Evolutionary conservation across 2,113 vertebrate species (phyloP).

Genomic region (Opisthocomus hoazin): DNA sequence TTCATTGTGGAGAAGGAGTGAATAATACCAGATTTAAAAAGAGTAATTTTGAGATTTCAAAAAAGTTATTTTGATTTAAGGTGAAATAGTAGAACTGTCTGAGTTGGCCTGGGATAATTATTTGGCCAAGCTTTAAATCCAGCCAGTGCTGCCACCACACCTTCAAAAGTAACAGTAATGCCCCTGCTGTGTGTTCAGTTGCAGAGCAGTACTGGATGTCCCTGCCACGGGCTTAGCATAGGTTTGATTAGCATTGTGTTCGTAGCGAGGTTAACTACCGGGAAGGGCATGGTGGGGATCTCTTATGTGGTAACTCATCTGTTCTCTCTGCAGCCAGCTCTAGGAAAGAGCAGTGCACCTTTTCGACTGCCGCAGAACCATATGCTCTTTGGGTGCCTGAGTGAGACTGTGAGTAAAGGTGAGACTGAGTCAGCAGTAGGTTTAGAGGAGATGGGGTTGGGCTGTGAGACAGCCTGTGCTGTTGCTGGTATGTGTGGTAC

Average conservation of each 20-base stretch:
- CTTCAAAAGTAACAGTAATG: not conserved
- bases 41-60: not conserved
- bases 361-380: slow-evolving; percentile 87
- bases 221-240: not conserved
- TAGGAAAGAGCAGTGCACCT: slow-evolving; percentile 68
- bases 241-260: not conserved
- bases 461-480: not conserved
- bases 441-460: not conserved
- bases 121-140: not conserved
- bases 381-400: slow-evolving; percentile 80
- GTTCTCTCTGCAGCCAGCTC: slow-evolving; percentile 54
- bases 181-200: not conserved
- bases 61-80: not conserved
- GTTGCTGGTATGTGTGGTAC: not conserved
- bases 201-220: not conserved
- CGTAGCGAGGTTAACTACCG: not conserved
- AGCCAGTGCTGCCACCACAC: not conserved
- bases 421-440: not conserved
- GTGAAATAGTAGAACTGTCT: not conserved
- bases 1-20: not conserved
- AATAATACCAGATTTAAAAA: not conserved
- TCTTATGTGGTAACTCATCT: not conserved
- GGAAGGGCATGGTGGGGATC: not conserved
- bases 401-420: slow-evolving; percentile 82
- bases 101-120: not conserved